Base-by-base conservation (phyloP, 1,140 invertebrate genomes). In the Tribolium madens region DNA sequence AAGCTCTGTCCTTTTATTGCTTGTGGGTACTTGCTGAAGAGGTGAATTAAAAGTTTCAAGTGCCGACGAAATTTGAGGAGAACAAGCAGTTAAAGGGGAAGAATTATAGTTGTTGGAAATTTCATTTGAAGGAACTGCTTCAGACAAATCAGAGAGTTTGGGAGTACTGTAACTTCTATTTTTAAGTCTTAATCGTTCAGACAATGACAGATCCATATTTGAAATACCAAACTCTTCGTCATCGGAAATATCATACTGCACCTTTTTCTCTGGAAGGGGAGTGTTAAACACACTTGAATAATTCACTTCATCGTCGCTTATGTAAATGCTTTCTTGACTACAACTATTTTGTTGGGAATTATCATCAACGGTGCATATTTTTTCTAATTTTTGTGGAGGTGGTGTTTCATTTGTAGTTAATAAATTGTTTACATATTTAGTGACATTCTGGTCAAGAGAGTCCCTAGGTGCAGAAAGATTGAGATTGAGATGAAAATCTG, bases 221-320 rank as follows among this genome's bases (percentile, higher is more conserved):
- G 21, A 5, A 42, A 42, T 42, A 42, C 9, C 33, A 48, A 53
- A 68, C 17, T 26, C 76, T 5, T 77, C 31, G 13, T 18, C 26
- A 17, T 73, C 47, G 2, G 46, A 48, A 17, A 50, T 12, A 0
- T 73, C 21, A 73, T 48, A 21, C 53, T 68, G 52, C 17, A 64
- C 57, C 50, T 77, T 42, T 26, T 75, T 48, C 6, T 26, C 53
- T 13, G 15, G 69, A 18, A 15, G 36, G 13, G 68, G 13, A 0
- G 60, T 75, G 33, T 71, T 74, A 17, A 75, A 69, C 4, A 74
- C 47, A 17, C 78, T 78, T 0, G 83, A 83, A 80, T 84, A 84
- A 75, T 85, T 83, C 31, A 84, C 42, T 80, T 84, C 83, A 60
- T 85, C 83, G 77, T 84, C 83, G 73, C 73, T 78, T 46, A 83